Evolutionary conservation across 2,888 invertebrate species (phyloP), one percentile per base, ranked within the genome.

Genomic region (Spodoptera picta): DNA sequence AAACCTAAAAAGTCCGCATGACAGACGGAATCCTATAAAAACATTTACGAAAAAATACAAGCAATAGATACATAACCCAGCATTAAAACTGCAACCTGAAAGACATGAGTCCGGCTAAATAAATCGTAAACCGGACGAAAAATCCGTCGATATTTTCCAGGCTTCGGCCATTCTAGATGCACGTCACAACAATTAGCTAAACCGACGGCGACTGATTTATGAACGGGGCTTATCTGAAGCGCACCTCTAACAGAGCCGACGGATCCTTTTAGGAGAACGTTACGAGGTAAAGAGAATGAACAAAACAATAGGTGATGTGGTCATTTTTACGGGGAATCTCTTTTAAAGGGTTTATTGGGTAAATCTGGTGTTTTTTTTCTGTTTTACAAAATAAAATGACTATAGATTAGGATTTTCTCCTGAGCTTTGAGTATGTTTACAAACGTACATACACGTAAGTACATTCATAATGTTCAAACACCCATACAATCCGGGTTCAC

Each of bases 111-210:
- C 48, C 24, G 46, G 57, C 49, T 72, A 43, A 71, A 55, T 72
- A 60, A 14, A 70, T 72, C 27, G 31, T 62, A 51, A 41, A 45
- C 43, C 24, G 43, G 45, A 45, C 55, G 58, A 59, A 62, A 68
- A 65, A 48, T 51, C 42, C 56, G 43, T 19, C 50, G 51, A 64
- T 65, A 68, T 76, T 67, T 69, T 45, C 56, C 24, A 46, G 65
- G 60, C 50, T 68, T 45, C 55, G 60, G 62, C 60, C 55, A 64
- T 10, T 51, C 45, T 73, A 59, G 63, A 64, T 60, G 68, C 71
- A 36, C 64, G 83, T 83, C 81, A 79, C 75, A 80, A 82, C 82
- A 84, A 86, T 86, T 84, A 84, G 65, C 74, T 74, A 63, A 82
- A 74, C 75, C 79, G 79, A 77, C 66, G 59, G 55, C 61, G 65